Conservation (phyloP, 2,113 vertebrate species). For the Grantiella picta region DNA sequence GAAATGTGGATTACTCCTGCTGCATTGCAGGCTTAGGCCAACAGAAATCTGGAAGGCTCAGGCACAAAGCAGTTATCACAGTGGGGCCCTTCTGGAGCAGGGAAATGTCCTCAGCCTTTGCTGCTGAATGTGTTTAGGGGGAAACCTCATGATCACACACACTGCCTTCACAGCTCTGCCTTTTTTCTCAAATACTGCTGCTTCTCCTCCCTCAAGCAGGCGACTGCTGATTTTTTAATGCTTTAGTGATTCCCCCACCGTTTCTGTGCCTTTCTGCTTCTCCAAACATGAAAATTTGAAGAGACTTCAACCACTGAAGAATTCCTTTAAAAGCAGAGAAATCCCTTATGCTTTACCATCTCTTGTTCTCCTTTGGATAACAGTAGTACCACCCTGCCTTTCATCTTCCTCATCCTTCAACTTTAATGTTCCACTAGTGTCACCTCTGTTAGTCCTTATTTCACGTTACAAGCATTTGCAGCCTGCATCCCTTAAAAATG, state of each 20-base stretch:
- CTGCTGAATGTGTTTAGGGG: not conserved
- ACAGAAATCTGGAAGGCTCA: not conserved
- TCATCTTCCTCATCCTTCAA: not conserved
- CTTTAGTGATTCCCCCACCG: not conserved
- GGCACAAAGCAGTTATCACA: not conserved
- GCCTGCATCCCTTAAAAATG: not conserved
- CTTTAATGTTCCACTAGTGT: not conserved
- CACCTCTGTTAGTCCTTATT: not conserved
- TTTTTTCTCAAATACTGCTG: not conserved
- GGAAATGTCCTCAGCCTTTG: not conserved
- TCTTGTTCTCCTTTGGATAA: not conserved
- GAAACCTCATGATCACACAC: accelerated
- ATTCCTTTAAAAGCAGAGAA: not conserved
- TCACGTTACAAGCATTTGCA: not conserved
- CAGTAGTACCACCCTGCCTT: not conserved
- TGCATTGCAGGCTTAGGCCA: slow-evolving; percentile 6
- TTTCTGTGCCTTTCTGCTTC: not conserved
- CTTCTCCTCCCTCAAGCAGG: not conserved
- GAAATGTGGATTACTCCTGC: not conserved
- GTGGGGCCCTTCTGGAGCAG: not conserved
- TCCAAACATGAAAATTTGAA: not conserved
- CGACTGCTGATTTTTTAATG: not conserved
- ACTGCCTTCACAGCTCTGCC: not conserved
- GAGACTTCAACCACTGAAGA: not conserved
- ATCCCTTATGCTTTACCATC: not conserved